Percentiles rank a stretch among this genome's conserved stretches.
Evolutionary conservation across 1,140 invertebrate genomes (phyloP).

Genomic region (Trichoplusia ni): DNA sequence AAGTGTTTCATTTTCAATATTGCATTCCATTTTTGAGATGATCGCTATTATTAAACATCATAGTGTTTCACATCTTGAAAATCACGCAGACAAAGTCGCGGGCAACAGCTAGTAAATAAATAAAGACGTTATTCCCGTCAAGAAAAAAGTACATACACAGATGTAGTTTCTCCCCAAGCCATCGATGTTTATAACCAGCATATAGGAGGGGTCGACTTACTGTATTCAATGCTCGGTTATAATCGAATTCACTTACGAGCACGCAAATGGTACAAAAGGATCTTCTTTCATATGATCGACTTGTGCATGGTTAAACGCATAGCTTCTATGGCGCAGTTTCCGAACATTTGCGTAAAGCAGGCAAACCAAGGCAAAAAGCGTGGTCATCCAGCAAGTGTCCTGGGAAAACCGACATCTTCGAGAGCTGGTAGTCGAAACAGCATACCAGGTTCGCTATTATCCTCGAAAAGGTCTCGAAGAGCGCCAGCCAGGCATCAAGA

Average conservation of each 20-base stretch:
- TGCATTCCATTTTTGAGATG: too few relatives aligned
- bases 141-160: constrained; percentile 28
- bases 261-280: constrained; percentile 40
- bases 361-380: constrained; percentile 24
- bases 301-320: constrained; percentile 1
- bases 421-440: constrained; percentile 21
- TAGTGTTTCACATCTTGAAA: too few relatives aligned
- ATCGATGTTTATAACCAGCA: constrained; percentile 50
- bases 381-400: constrained; percentile 22
- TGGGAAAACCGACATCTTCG: constrained; percentile 24
- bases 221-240: constrained; percentile 43
- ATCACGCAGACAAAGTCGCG: too few relatives aligned
- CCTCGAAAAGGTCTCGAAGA: constrained; percentile 22
- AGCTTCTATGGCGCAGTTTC: constrained; percentile 26
- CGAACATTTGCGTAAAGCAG: constrained; percentile 18
- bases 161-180: constrained; percentile 33
- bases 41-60: too few relatives aligned
- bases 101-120: too few relatives aligned
- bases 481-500: constrained; percentile 28
- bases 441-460: constrained; percentile 6
- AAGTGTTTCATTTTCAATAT: too few relatives aligned
- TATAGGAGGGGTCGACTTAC: constrained; percentile 65
- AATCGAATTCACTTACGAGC: constrained; percentile 36
- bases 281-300: constrained; percentile 37
- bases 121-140: constrained; percentile 35